These are phyloP conservation scores for Rostratula benghalensis DNA, from an alignment of 2,113 vertebrate species.

Conservation along the genomic window DNA sequence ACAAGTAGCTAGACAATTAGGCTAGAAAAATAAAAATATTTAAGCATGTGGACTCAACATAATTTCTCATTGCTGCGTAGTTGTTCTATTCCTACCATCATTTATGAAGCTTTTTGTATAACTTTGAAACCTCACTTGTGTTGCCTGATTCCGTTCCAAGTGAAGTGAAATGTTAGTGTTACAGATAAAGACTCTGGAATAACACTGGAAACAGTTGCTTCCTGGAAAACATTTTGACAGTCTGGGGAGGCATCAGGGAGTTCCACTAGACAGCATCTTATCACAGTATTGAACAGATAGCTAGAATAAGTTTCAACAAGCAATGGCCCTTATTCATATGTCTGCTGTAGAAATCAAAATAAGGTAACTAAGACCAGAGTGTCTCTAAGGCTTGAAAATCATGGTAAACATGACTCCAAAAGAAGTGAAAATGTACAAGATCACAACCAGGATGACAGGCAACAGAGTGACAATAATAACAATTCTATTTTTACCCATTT, in stretches of 20 bases:
- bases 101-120: neutral
- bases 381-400: neutral
- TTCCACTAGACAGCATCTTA: neutral
- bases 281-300: neutral
- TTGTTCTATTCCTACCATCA: neutral
- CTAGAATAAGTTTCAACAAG: neutral
- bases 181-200: neutral
- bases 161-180: neutral
- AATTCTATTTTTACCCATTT: neutral
- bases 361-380: neutral
- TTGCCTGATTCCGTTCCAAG: neutral
- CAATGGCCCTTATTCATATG: neutral
- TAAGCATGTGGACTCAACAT: neutral
- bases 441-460: neutral
- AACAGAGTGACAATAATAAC: neutral
- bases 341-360: neutral
- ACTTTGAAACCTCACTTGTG: neutral
- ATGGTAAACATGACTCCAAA: neutral
- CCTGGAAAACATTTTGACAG: neutral
- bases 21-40: neutral
- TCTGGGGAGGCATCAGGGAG: neutral
- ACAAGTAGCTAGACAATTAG: neutral
- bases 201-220: neutral
- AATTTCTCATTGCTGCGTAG: neutral
- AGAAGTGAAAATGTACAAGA: neutral